phyloP scores from a whole-genome alignment of 1,140 invertebrate genomes.

The Drosophila tropicalis region DNA sequence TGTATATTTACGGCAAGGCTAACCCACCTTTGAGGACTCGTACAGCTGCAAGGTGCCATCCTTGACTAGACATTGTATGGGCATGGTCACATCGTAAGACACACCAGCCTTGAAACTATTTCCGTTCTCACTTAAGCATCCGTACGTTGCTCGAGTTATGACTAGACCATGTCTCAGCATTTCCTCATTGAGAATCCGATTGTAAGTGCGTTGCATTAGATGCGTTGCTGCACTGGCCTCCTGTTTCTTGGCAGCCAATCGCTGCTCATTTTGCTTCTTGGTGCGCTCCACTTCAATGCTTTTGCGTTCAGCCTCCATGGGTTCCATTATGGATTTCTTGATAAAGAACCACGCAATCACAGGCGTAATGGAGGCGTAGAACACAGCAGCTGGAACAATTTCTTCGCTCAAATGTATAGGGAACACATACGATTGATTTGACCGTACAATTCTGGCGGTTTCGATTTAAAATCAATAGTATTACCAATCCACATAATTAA shows the following conservation, averaged over 20 bases:
- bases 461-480: neutral
- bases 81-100: conserved; percentile 95
- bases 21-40: conserved; percentile 92
- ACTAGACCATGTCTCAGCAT: conserved; percentile 91
- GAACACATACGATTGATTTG: conserved; percentile 94
- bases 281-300: conserved; percentile 90
- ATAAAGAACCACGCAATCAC: conserved; percentile 91
- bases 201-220: conserved; percentile 93
- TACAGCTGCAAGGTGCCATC: conserved; percentile 94
- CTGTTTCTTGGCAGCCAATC: conserved; percentile 89
- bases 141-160: conserved; percentile 94
- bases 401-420: conserved; percentile 96
- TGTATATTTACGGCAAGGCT: accelerated
- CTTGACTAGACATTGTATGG: conserved; percentile 96
- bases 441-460: conserved; percentile 88
- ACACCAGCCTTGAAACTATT: conserved; percentile 74
- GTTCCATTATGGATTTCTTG: conserved; percentile 94
- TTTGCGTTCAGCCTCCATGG: conserved; percentile 90
- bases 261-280: conserved; percentile 88
- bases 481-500: neutral
- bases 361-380: conserved; percentile 96
- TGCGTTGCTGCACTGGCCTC: conserved; percentile 94
- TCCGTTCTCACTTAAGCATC: conserved; percentile 85
- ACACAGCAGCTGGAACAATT: conserved; percentile 93
- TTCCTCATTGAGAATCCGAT: conserved; percentile 90